These are phyloP conservation scores for Chlorops oryzae DNA, from an alignment of 1,140 invertebrate species.

Conservation along the genomic window DNA sequence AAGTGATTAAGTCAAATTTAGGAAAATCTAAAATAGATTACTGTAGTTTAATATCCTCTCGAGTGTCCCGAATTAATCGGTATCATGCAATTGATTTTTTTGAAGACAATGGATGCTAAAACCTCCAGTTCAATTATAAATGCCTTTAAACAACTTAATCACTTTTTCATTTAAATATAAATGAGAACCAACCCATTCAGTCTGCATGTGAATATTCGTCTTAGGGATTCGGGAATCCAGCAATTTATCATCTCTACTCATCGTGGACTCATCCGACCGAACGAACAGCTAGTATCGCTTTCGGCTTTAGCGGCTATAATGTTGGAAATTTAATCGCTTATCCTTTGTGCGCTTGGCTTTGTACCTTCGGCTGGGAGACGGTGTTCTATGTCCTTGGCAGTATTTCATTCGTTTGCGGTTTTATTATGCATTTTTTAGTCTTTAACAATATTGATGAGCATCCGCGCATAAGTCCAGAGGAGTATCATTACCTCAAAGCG, in stretches of 20 bases:
- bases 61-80: no score
- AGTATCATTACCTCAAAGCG: slow-evolving; percentile 24
- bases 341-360: slow-evolving; percentile 31
- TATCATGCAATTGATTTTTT: no score
- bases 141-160: no score
- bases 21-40: no score
- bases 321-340: slow-evolving; percentile 30
- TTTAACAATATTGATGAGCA: slow-evolving; percentile 33
- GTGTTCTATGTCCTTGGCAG: slow-evolving; percentile 34
- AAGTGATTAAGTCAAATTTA: no score
- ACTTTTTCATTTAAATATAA: no score
- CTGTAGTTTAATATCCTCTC: no score
- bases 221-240: slow-evolving; percentile 35
- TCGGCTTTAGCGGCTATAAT: slow-evolving; percentile 34
- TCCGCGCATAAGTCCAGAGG: slow-evolving; percentile 26
- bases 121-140: no score
- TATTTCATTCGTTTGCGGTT: slow-evolving; percentile 23
- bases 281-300: slow-evolving; percentile 30
- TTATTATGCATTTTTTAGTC: slow-evolving; percentile 27
- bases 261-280: slow-evolving; percentile 41
- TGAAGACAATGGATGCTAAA: no score
- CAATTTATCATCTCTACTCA: slow-evolving; percentile 37
- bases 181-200: no score
- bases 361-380: slow-evolving; percentile 27
- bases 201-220: no score